phyloP scores from a whole-genome alignment of 2,797 vertebrate genomes.

The Crocidura indochinensis region DNA sequence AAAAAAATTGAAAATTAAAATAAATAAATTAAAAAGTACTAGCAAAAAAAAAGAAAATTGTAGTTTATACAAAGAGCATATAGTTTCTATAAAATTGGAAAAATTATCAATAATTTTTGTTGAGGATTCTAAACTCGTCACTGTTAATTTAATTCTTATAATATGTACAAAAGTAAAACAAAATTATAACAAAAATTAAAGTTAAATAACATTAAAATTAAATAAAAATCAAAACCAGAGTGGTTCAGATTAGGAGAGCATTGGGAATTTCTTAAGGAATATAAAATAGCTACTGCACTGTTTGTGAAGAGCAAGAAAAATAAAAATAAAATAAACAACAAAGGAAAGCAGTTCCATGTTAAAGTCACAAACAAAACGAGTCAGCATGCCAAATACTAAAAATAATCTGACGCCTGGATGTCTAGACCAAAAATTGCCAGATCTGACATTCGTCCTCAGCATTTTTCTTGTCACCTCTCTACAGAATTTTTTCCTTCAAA shows the following conservation, averaged over 20 bases:
- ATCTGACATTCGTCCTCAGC: slow-evolving; percentile 25
- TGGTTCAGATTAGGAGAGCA: neutral
- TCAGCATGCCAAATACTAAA: slow-evolving; percentile 46
- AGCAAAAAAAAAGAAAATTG: too few species aligned
- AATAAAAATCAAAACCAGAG: too few species aligned
- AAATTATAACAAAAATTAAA: too few species aligned
- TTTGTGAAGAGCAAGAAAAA: slow-evolving; percentile 43
- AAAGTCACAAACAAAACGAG: slow-evolving; percentile 58
- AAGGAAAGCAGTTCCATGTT: slow-evolving; percentile 52
- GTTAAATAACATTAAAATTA: too few species aligned
- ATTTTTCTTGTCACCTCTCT: slow-evolving; percentile 61
- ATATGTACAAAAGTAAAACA: too few species aligned
- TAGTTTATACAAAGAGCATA: slow-evolving; percentile 1
- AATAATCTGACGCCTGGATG: slow-evolving; percentile 59
- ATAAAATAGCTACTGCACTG: neutral
- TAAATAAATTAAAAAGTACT: too few species aligned
- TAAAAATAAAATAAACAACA: slow-evolving; percentile 56
- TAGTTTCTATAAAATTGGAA: neutral
- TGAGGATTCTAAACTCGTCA: neutral
- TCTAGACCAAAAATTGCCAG: slow-evolving; percentile 58
- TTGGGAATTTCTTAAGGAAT: neutral
- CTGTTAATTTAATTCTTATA: slow-evolving; percentile 49
- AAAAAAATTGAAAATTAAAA: too few species aligned
- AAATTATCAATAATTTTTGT: slow-evolving; percentile 30
- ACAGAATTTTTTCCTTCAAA: slow-evolving; percentile 59